Evolutionary conservation across 2,888 invertebrate genomes (phyloP), one percentile per base, ranked within the genome.

Genomic region (Coelogynopora nodosa): DNA sequence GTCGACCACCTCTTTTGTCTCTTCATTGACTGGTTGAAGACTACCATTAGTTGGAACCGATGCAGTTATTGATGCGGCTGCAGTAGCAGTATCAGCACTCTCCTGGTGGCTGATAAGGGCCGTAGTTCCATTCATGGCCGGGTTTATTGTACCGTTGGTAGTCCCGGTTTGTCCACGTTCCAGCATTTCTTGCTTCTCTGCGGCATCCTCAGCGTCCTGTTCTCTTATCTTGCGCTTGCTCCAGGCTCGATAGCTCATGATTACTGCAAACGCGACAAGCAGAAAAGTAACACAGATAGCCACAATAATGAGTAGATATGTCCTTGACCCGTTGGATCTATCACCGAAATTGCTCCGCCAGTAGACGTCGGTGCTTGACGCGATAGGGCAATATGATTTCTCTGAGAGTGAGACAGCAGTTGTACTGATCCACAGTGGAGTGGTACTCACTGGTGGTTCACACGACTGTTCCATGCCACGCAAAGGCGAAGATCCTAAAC

Each of bases 161-260:
- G 5, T 2, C 2, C 23, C 74, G 23, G 5, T 23, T 2, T 5
- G 10, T 13, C 10, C 74, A 74, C 10, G 74, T 74, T 82, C 84
- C 74, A 86, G 30, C 86, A 86, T 86, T 82, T 86, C 86, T 23
- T 86, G 86, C 30, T 86, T 86, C 82, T 86, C 86, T 27, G 74
- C 28, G 29, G 29, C 49, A 30, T 86, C 81, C 29, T 80, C 82
- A 23, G 31, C 23, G 26, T 74, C 74, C n/a, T 27, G 30, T 80
- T 29, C 86, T 0, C 30, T 13, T 31, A 80, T 80, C 28, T 86
- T 86, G 0, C 82, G 86, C 31, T 86, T 86, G 26, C 86, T 86
- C 86, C 86, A 86, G 26, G 86, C 86, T 27, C 86, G 86, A 86
- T 86, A 86, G 28, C 80, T 74, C 86, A 86, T 82, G n/a, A 86